Evolutionary conservation across 2,797 vertebrate genomes (phyloP).

Genomic region (Sebastiscus albofasciatus): DNA sequence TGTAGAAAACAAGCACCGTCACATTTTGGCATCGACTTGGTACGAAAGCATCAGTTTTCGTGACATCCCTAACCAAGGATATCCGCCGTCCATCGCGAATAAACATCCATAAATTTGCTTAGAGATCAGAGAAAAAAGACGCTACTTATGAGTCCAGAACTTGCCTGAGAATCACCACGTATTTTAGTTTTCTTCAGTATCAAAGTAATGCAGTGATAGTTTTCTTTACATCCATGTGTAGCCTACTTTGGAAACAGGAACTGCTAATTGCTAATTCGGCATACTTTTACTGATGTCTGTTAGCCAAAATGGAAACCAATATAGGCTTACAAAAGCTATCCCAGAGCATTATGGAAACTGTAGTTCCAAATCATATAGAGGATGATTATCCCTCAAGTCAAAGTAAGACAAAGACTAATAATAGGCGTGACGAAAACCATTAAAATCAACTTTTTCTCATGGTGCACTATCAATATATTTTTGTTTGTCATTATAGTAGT

Average conservation of each 20-base stretch:
- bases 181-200: background rate
- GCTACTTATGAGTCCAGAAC: background rate
- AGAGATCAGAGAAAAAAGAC: background rate
- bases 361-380: background rate
- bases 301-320: background rate
- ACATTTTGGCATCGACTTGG: background rate
- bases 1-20: background rate
- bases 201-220: background rate
- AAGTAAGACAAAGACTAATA: background rate
- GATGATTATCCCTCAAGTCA: background rate
- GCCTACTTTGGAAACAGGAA: background rate
- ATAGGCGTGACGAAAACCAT: background rate
- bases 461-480: background rate
- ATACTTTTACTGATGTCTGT: background rate
- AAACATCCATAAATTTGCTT: background rate
- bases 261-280: background rate
- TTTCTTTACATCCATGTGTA: background rate
- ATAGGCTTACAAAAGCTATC: background rate
- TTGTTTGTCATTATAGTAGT: background rate
- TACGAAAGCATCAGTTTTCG: rapidly evolving
- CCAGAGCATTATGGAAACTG: background rate
- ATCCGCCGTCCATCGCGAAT: rapidly evolving
- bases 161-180: background rate
- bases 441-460: background rate
- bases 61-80: background rate